Percentiles rank a stretch among this genome's conserved stretches.
Conservation (phyloP, 2,797 vertebrate species). For the Eidolon dupreanum region DNA sequence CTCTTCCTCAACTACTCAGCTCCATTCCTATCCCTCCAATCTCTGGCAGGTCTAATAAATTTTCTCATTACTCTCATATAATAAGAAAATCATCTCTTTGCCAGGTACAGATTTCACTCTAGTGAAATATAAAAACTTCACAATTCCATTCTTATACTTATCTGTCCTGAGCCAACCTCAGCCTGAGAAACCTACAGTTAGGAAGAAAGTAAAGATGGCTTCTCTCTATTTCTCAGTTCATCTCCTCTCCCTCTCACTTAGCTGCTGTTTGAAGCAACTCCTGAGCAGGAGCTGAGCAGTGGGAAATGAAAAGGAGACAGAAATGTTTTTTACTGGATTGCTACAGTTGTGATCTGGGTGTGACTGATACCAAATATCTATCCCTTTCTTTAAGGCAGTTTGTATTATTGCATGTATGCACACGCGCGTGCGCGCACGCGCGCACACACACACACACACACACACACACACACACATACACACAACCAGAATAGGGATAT, state of each 20-base stretch:
- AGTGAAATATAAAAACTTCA: background rate
- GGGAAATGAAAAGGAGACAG: background rate
- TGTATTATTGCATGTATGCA: background rate
- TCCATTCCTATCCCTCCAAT: background rate
- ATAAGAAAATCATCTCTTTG: background rate
- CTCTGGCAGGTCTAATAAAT: background rate
- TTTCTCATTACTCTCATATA: background rate
- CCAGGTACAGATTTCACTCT: background rate
- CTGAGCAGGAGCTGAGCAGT: background rate
- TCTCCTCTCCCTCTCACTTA: background rate
- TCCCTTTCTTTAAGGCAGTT: background rate
- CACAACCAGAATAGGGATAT: background rate
- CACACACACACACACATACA: background rate
- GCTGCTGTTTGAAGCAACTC: background rate
- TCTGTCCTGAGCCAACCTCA: background rate
- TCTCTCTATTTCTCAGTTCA: background rate
- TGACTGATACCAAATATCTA: background rate
- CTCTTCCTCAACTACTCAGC: background rate
- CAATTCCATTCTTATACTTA: background rate
- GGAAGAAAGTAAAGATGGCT: background rate
- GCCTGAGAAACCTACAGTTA: background rate
- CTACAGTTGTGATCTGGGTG: background rate
- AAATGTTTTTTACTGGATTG: background rate
- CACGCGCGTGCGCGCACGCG: rapidly evolving
- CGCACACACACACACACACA: no score